Evolutionary conservation across 2,888 invertebrate species (phyloP), one percentile per base, ranked within the genome.

Genomic region (Thera britannica): DNA sequence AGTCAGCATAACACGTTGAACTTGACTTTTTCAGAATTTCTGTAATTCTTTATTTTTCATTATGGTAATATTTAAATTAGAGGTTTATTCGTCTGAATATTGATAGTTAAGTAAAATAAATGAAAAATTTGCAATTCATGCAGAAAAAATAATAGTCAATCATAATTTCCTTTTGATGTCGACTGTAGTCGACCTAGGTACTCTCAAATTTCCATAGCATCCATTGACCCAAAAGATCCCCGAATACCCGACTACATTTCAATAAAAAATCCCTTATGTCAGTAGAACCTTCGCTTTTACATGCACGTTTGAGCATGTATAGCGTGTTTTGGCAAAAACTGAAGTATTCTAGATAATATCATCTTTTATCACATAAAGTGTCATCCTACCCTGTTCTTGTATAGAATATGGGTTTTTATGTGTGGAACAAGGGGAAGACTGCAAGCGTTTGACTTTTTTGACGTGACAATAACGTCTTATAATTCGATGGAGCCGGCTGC

Each of bases 311-410:
- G 75, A 72, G 65, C 74, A 75, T 74, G 76, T 69, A 72, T 72
- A 66, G 73, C 71, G 65, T 79, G 75, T 76, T 77, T 76, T 75
- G 63, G 72, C 78, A 79, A 83, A 81, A 83, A 82, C 80, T 80
- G 77, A 79, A 78, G 78, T 79, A 79, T 79, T 74, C 77, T 67
- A 76, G 78, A 80, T 79, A 81, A 83, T 83, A 84, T 83, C 81
- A 75, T 75, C 80, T 84, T 83, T 80, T 83, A 85, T 84, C 83
- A 81, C 79, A 77, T 79, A 83, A 85, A 84, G 82, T 84, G 84
- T 84, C 84, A 82, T 72, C 79, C 75, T 77, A 67, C 72, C 68
- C 70, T 57, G 76, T 79, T 70, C 78, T 78, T 77, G 72, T 77
- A 74, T 77, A 79, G 79, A 76, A 79, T 79, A 77, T 74, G 76